phyloP scores from a whole-genome alignment of 2,113 vertebrate genomes.

The Anhinga anhinga region DNA sequence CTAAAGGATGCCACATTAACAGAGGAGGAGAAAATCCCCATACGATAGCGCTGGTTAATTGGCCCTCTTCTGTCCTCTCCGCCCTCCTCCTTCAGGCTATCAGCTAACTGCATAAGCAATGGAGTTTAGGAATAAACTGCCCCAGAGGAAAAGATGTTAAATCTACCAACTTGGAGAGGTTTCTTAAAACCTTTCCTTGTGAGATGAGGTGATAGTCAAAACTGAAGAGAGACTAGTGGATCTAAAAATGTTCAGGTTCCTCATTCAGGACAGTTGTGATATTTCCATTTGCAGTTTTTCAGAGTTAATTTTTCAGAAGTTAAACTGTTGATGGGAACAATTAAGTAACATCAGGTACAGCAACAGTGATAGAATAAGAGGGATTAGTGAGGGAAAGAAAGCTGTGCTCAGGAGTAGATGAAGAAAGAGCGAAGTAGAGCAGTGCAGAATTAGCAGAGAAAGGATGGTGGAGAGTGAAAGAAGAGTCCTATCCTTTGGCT shows the following conservation, averaged over 20 bases:
- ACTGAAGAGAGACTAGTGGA: neutral
- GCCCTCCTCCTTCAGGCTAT: neutral
- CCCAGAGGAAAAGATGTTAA: neutral
- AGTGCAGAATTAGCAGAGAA: neutral
- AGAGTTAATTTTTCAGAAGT: neutral
- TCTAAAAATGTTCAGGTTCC: neutral
- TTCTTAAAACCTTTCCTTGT: neutral
- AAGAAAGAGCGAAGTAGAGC: neutral
- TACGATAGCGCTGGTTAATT: neutral
- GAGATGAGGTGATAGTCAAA: neutral
- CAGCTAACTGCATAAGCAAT: neutral
- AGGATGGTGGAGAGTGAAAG: neutral
- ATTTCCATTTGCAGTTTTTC: neutral
- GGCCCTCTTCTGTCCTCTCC: neutral
- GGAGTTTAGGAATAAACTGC: neutral
- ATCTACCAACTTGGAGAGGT: neutral
- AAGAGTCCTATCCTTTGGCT: neutral
- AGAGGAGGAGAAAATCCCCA: neutral
- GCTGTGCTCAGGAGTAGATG: neutral
- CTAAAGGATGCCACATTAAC: neutral
- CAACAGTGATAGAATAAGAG: neutral
- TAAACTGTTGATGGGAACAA: neutral
- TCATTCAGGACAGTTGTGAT: neutral
- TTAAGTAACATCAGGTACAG: neutral
- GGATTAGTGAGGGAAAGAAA: neutral